Evolutionary conservation across 2,888 invertebrate genomes (phyloP).

Genomic region (Andrena flavipes): DNA sequence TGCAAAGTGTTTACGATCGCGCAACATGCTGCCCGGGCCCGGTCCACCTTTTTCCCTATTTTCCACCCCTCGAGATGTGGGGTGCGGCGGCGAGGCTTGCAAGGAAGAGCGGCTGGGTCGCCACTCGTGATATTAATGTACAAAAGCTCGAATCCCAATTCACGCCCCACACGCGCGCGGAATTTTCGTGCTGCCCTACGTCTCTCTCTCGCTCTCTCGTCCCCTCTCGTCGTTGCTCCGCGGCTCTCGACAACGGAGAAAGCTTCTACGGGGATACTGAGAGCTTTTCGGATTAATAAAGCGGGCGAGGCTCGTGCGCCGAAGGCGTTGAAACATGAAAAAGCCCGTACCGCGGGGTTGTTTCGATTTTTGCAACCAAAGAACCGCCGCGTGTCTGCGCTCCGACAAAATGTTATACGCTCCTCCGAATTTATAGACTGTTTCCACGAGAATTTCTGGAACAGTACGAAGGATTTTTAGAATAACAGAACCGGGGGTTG

Average conservation of each 20-base stretch:
- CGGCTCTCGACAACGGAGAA: conserved; percentile 45
- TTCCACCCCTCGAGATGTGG: conserved; percentile 38
- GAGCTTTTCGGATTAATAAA: conserved; percentile 69
- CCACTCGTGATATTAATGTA: conserved; percentile 70
- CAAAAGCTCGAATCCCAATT: conserved; percentile 67
- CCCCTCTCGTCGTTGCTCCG: conserved; percentile 13
- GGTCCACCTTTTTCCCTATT: conserved; percentile 62
- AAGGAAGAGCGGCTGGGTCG: conserved; percentile 63
- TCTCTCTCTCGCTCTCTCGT: background rate
- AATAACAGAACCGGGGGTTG: background rate
- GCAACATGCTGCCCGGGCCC: conserved; percentile 80
- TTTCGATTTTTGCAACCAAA: conserved; percentile 49
- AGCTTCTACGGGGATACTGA: conserved; percentile 48
- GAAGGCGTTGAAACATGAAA: conserved; percentile 61
- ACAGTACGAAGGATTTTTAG: background rate
- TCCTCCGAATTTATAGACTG: background rate
- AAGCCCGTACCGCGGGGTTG: conserved; percentile 49
- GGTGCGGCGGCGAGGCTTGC: conserved; percentile 47
- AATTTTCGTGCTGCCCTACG: conserved; percentile 57
- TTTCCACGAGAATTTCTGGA: background rate
- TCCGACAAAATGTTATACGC: conserved; percentile 29
- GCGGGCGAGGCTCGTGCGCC: conserved; percentile 48
- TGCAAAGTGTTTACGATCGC: conserved; percentile 83
- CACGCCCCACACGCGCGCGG: conserved; percentile 57
- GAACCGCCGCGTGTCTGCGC: conserved; percentile 26